Evolutionary conservation across 2,113 vertebrate species (phyloP).

Genomic region (Prochilodus magdalenae): DNA sequence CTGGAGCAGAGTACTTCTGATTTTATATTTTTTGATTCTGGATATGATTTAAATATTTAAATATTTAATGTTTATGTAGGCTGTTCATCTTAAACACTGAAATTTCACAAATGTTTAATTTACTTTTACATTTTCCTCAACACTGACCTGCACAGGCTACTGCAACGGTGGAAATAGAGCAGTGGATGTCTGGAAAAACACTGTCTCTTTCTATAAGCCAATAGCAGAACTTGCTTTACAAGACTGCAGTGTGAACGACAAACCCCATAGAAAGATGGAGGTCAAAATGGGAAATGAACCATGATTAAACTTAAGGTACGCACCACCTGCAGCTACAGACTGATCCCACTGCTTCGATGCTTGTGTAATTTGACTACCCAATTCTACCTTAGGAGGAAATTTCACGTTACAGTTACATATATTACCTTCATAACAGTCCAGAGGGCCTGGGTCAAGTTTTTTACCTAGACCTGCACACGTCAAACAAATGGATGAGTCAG

Average conservation of each 20-base stretch:
- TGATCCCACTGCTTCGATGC: neutral
- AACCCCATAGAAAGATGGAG: neutral
- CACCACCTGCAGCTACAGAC: neutral
- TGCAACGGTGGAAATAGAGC: neutral
- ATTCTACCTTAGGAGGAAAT: neutral
- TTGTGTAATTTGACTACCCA: neutral
- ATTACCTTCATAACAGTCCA: neutral
- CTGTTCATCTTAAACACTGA: no score
- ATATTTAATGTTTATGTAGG: no score
- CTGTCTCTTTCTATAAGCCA: neutral
- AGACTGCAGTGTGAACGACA: neutral
- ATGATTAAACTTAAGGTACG: neutral
- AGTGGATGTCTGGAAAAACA: neutral
- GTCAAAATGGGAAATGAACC: neutral
- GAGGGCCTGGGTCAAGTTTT: neutral
- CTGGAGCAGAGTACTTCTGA: no score
- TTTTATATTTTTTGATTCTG: no score
- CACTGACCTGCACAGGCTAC: no score
- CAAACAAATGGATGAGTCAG: neutral
- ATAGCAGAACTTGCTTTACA: neutral
- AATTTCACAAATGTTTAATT: no score
- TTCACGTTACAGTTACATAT: neutral
- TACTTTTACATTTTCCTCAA: no score
- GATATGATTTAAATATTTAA: no score
- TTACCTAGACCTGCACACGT: neutral